These are phyloP conservation scores for Octodon degus DNA, from an alignment of 2,113 vertebrate species.

Conservation along the genomic window DNA sequence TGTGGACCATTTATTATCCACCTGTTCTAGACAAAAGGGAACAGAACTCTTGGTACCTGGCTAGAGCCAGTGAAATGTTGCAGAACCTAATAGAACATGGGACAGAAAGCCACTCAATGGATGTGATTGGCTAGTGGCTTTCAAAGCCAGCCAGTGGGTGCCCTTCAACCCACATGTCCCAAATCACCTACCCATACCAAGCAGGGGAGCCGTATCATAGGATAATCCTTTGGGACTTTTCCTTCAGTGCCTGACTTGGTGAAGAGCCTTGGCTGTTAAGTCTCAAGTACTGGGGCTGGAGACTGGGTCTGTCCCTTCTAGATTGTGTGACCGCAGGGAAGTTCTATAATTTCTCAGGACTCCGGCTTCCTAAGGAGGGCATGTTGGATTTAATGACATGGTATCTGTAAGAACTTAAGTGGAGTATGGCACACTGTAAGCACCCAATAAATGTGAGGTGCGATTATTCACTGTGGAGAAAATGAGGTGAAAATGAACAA, in stretches of 20 bases:
- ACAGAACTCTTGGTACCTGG: background rate
- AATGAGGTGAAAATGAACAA: slow-evolving; percentile 45
- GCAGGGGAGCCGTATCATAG: too few relatives aligned
- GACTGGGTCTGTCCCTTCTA: background rate
- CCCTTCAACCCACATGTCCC: accelerated
- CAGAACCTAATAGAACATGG: background rate
- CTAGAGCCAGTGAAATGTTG: background rate
- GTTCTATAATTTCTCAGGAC: background rate
- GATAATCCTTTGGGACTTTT: background rate
- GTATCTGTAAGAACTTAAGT: background rate
- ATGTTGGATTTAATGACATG: background rate
- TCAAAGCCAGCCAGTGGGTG: background rate
- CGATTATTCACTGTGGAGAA: slow-evolving; percentile 15
- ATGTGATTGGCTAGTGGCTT: background rate
- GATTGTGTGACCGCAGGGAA: background rate
- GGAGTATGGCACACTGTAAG: background rate
- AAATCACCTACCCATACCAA: too few relatives aligned
- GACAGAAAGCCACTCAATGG: background rate
- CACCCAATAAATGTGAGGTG: slow-evolving; percentile 11
- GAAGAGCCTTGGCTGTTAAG: background rate
- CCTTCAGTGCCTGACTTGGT: background rate
- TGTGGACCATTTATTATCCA: background rate
- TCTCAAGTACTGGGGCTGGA: background rate
- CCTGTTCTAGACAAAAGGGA: background rate
- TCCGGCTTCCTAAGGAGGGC: background rate